Evolutionary conservation across 2,888 invertebrate genomes (phyloP).

Genomic region (Phengaris arion): DNA sequence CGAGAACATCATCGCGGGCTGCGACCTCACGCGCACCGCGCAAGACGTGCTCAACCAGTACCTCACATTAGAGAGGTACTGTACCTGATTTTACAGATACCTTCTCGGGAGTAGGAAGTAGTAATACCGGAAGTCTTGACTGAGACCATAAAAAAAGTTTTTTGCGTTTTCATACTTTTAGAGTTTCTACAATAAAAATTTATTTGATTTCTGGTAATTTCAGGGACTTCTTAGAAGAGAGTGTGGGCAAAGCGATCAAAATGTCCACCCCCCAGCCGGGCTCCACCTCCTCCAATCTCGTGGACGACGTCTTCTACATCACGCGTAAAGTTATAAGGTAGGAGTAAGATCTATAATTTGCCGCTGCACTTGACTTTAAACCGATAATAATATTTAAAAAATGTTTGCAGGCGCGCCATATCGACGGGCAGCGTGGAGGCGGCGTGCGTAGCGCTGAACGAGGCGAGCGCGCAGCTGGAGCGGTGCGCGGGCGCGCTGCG

Average conservation of each 20-base stretch:
- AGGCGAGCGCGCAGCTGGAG: conserved; percentile 92
- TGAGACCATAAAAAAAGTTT: too few relatives aligned
- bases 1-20: conserved; percentile 84
- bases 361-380: too few relatives aligned
- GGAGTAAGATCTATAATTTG: background rate
- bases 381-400: background rate
- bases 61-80: conserved; percentile 89
- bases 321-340: conserved; percentile 94
- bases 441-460: conserved; percentile 97
- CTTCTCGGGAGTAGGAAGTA: too few relatives aligned
- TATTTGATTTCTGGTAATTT: background rate
- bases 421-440: conserved; percentile 96
- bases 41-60: conserved; percentile 93
- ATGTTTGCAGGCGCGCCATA: conserved; percentile 85
- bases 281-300: conserved; percentile 91
- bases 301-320: conserved; percentile 98
- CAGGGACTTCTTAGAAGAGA: conserved; percentile 95
- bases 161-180: background rate
- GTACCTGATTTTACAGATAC: too few relatives aligned
- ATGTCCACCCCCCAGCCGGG: conserved; percentile 87
- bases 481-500: conserved; percentile 88
- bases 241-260: conserved; percentile 92
- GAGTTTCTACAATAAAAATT: too few relatives aligned
- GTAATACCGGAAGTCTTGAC: too few relatives aligned
- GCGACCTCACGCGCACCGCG: conserved; percentile 86